phyloP scores from a whole-genome alignment of 1,140 invertebrate species.

The Heliconius nattereri region DNA sequence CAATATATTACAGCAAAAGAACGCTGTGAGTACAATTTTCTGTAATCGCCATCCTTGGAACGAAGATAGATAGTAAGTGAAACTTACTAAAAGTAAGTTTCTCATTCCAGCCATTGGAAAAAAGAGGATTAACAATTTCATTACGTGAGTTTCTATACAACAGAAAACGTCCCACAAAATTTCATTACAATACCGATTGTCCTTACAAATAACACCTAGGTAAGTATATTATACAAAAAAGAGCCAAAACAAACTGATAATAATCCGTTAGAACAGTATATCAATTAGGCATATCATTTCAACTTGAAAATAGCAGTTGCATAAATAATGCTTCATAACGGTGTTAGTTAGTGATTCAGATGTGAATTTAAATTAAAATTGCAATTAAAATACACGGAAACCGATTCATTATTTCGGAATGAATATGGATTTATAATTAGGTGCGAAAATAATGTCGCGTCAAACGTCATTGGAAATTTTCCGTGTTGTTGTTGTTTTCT shows the following conservation, averaged over 20 bases:
- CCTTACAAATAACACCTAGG: too few relatives aligned
- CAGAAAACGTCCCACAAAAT: too few relatives aligned
- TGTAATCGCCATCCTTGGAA: too few relatives aligned
- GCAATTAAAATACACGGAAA: constrained; percentile 62
- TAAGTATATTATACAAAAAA: background rate
- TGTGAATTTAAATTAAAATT: constrained; percentile 76
- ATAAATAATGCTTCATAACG: constrained; percentile 68
- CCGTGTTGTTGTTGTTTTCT: background rate
- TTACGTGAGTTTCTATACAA: too few relatives aligned
- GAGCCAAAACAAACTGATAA: background rate
- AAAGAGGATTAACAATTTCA: too few relatives aligned
- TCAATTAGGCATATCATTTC: constrained; percentile 54
- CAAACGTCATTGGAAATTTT: background rate
- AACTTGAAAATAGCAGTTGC: constrained; percentile 61
- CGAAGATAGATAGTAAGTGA: too few relatives aligned
- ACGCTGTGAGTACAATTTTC: too few relatives aligned
- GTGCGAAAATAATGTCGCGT: constrained; percentile 15
- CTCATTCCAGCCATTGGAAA: too few relatives aligned
- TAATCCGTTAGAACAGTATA: constrained; percentile 26
- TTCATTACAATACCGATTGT: too few relatives aligned
- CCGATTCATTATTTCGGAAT: constrained; percentile 53
- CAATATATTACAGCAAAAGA: too few relatives aligned
- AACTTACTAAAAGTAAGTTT: too few relatives aligned
- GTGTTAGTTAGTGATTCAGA: constrained; percentile 66
- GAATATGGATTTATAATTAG: constrained; percentile 32